Evolutionary conservation across 53 echinoderm and acorn worm genomes (phyloP).

Genomic region (Stichopus horrens): DNA sequence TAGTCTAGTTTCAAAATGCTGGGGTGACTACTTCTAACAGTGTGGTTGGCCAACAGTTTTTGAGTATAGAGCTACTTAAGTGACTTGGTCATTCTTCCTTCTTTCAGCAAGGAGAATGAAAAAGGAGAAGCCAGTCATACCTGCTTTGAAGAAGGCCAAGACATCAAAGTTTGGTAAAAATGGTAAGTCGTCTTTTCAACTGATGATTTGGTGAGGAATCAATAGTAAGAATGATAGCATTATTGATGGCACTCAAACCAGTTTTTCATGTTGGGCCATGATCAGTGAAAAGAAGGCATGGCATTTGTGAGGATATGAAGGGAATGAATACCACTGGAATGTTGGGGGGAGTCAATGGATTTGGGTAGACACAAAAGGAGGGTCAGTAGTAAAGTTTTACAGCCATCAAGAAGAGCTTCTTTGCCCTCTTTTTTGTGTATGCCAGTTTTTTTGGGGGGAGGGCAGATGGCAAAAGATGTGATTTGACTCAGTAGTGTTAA

Average conservation of each 20-base stretch:
- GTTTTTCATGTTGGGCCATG: background rate
- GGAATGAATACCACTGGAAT: no score
- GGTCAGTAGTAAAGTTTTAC: no score
- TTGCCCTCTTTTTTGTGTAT: no score
- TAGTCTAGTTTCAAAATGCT: no score
- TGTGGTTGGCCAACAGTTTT: no score
- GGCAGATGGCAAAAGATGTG: no score
- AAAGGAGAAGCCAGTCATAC: constrained; percentile 68
- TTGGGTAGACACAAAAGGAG: no score
- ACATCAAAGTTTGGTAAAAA: constrained; percentile 69
- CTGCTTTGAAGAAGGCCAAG: constrained; percentile 71
- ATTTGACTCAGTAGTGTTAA: no score
- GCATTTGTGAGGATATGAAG: background rate
- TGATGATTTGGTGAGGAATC: background rate
- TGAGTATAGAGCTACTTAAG: background rate
- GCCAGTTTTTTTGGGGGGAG: no score
- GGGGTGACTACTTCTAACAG: no score
- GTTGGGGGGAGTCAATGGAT: no score
- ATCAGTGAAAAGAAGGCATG: background rate
- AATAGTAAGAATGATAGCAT: background rate
- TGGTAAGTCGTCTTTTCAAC: constrained; percentile 52
- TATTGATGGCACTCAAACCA: background rate
- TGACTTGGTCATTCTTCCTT: background rate
- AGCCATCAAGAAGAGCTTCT: no score
- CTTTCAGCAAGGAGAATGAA: constrained; percentile 56